Percentiles rank a stretch among this genome's conserved stretches.
Conservation (phyloP, 1,140 invertebrate genomes). For the Oncopodura yosiiana region DNA sequence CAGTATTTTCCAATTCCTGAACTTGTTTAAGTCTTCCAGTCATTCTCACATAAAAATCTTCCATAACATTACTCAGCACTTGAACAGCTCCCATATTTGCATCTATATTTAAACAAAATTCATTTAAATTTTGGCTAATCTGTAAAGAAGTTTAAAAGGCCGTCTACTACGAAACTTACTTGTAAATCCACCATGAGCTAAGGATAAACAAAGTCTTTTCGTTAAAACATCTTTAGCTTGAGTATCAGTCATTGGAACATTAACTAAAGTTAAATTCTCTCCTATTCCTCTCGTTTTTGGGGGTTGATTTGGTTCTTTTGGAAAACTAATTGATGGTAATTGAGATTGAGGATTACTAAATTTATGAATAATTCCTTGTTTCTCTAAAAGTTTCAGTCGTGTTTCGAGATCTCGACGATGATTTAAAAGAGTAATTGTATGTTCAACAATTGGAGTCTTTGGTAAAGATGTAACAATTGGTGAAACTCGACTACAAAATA, state of each 20-base stretch:
- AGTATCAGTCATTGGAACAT: neutral
- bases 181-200: conserved; percentile 22
- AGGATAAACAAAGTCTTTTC: conserved; percentile 3
- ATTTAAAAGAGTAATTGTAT: conserved; percentile 12
- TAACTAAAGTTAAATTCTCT: neutral
- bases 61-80: conserved; percentile 1
- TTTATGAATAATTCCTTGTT: neutral
- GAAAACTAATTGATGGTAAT: too few relatives aligned
- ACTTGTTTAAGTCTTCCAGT: conserved; percentile 8
- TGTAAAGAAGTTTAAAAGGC: neutral
- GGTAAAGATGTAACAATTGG: too few relatives aligned
- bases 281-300: too few relatives aligned
- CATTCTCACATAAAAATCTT: conserved; percentile 1
- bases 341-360: too few relatives aligned
- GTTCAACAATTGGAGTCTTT: neutral
- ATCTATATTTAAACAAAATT: conserved; percentile 11
- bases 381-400: neutral
- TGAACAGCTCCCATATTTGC: conserved; percentile 4
- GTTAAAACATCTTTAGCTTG: conserved; percentile 9
- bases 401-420: conserved; percentile 17
- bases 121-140: neutral
- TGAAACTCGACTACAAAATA: too few relatives aligned
- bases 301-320: too few relatives aligned
- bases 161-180: conserved; percentile 4
- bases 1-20: conserved; percentile 5